A percentile compares a stretch with the other conserved stretches of the same genome.
These are phyloP conservation scores for Epinephelus malabaricus DNA, from an alignment of 2,797 vertebrate genomes.

Conservation along the genomic window DNA sequence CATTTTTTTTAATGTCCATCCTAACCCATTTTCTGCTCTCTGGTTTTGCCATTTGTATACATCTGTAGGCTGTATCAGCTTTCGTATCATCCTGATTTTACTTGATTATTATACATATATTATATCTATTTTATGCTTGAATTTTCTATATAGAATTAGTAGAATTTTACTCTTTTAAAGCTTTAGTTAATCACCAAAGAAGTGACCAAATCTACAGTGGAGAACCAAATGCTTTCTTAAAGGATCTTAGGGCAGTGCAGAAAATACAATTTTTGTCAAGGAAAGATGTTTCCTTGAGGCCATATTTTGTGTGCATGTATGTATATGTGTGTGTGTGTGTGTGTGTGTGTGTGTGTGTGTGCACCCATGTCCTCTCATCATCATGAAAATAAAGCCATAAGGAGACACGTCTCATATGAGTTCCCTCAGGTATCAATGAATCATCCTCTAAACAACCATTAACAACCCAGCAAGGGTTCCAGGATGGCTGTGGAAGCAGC, in stretches of 20 bases:
- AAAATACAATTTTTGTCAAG: neutral
- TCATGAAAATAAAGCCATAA: constrained; percentile 39
- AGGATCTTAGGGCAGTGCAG: neutral
- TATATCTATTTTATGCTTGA: neutral
- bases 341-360: neutral
- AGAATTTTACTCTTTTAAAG: too few relatives aligned
- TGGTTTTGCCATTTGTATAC: too few relatives aligned
- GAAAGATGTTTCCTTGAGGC: constrained; percentile 1
- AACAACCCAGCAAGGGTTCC: constrained; percentile 61
- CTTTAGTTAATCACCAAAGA: neutral
- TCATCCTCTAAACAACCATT: constrained; percentile 71
- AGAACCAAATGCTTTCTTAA: neutral
- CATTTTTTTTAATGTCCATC: neutral
- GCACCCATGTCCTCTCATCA: constrained; percentile 9
- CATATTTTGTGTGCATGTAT: neutral
- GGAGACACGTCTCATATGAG: constrained; percentile 40
- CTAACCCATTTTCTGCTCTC: too few relatives aligned
- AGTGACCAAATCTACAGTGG: neutral
- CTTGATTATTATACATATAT: too few relatives aligned
- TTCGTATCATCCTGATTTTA: neutral
- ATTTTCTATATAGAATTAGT: too few relatives aligned
- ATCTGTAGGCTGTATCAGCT: too few relatives aligned
- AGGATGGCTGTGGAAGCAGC: constrained; percentile 43
- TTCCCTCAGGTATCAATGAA: constrained; percentile 71
- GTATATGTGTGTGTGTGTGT: neutral